Conservation (phyloP, 2,888 invertebrate species). For the Hoplodrina ambigua region DNA sequence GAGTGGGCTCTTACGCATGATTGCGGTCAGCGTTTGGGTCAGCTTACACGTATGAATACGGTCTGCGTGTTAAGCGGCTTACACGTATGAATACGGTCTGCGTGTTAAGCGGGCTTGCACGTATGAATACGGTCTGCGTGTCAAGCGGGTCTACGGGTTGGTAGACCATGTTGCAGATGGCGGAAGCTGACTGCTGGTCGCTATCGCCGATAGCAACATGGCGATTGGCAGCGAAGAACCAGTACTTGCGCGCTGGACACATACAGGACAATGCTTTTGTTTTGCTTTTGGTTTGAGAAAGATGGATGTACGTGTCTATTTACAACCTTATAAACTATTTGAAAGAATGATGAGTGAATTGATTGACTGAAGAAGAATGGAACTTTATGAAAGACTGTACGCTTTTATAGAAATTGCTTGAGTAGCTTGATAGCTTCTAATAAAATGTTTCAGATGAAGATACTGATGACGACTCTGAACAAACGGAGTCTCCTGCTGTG, state of each 20-base stretch:
- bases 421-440: background rate
- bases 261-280: too few relatives aligned
- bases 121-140: too few relatives aligned
- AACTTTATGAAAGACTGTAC: slow-evolving; percentile 1
- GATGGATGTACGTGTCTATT: slow-evolving; percentile 6
- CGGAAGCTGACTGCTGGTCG: too few relatives aligned
- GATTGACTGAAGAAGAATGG: background rate
- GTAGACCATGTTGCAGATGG: too few relatives aligned
- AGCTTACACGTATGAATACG: too few relatives aligned
- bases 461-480: slow-evolving; percentile 6
- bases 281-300: slow-evolving; percentile 5
- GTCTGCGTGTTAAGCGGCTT: too few relatives aligned
- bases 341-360: slow-evolving; percentile 8
- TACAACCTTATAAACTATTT: slow-evolving; percentile 7
- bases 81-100: too few relatives aligned
- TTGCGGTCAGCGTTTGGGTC: too few relatives aligned
- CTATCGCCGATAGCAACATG: too few relatives aligned
- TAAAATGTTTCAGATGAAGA: slow-evolving; percentile 6
- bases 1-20: too few relatives aligned
- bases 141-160: too few relatives aligned
- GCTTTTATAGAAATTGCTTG: background rate
- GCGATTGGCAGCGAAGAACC: background rate
- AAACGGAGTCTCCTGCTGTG: background rate
- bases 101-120: too few relatives aligned
- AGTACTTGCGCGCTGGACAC: background rate